Base-by-base conservation (phyloP, 2,888 invertebrate genomes). In the Sacculina carcini region DNA sequence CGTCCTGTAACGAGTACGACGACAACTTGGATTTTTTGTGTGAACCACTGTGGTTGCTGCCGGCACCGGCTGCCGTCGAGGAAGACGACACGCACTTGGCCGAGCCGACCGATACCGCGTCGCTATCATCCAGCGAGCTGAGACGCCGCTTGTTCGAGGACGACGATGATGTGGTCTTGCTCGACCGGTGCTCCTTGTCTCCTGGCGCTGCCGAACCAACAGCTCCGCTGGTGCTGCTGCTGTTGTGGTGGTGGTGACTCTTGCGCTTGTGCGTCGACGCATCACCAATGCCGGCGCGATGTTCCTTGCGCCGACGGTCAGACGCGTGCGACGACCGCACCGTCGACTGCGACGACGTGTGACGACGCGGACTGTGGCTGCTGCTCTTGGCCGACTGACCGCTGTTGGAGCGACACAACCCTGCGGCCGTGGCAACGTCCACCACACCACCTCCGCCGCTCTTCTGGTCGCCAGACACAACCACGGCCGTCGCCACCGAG, bases 351-450 rank as follows among this genome's bases (percentile, higher is more conserved):
- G 28, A 28, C 44, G 19, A 26, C 44, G 28, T 29, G 44, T 24
- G 21, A 47, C 38, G 29, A 48, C 44, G 42, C 32, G 34, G 19
- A 52, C 52, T 48, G 52, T 3, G 29, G 54, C 34, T 29, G 53
- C 38, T 39, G 53, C 44, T 40, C 51, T 50, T 29, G 51, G 26
- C 19, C 50, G 29, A 46, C 39, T 52, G 12, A 44, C 51, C 24
- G 51, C 51, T 39, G 29, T 29, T 16, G 39, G 51, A 31, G 51
- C 52, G 34, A 10, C n/a, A 34, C 34, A 34, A n/a, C 10, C 28
- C 4, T 26, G 44, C 28, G 28, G 9, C 16, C 16, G 7, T 10
- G 42, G 42, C 16, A 28, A n/a, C n/a, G n/a, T n/a, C n/a, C n/a
- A n/a, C n/a, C n/a, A n/a, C n/a, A n/a, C n/a, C n/a, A n/a, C n/a